A percentile compares a stretch with the other conserved stretches of the same genome.
Evolutionary conservation across 2,113 vertebrate genomes (phyloP).

Genomic region (Eidolon helvum): DNA sequence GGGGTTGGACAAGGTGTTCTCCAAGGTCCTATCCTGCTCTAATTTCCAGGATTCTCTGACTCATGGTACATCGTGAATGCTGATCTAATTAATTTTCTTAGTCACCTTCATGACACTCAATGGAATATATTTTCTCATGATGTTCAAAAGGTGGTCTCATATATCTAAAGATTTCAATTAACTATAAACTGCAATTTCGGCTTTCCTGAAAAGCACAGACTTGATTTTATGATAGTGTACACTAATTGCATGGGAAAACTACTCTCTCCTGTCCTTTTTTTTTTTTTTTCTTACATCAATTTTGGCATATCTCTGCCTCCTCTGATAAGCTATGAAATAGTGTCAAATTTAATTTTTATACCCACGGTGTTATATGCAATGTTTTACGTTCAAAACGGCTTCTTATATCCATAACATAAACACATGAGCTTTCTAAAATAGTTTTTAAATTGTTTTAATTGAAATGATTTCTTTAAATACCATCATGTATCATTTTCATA

Average conservation of each 20-base stretch:
- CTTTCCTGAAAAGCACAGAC: not conserved
- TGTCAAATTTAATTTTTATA: not conserved
- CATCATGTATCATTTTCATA: not conserved
- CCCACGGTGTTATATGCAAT: not conserved
- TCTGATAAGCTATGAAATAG: not conserved
- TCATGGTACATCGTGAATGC: slow-evolving; percentile 47
- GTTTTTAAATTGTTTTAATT: not conserved
- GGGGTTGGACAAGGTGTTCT: slow-evolving; percentile 69
- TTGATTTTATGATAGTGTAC: not conserved
- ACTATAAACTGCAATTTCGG: not conserved
- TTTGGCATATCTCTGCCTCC: not conserved
- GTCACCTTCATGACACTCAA: slow-evolving; percentile 55
- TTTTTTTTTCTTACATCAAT: not conserved
- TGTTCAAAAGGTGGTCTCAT: not conserved
- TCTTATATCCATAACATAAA: not conserved
- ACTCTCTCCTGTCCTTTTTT: not conserved
- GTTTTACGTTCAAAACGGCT: not conserved
- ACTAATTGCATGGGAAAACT: not conserved
- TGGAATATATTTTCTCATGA: slow-evolving; percentile 50
- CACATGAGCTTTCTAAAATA: not conserved
- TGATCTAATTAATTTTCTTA: slow-evolving; percentile 74
- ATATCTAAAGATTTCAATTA: slow-evolving; percentile 13
- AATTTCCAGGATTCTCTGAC: slow-evolving; percentile 71
- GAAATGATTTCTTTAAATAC: not conserved
- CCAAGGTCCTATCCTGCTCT: slow-evolving; percentile 61